Conservation (phyloP, 2,113 vertebrate species). For the Chaetodon trifascialis region DNA sequence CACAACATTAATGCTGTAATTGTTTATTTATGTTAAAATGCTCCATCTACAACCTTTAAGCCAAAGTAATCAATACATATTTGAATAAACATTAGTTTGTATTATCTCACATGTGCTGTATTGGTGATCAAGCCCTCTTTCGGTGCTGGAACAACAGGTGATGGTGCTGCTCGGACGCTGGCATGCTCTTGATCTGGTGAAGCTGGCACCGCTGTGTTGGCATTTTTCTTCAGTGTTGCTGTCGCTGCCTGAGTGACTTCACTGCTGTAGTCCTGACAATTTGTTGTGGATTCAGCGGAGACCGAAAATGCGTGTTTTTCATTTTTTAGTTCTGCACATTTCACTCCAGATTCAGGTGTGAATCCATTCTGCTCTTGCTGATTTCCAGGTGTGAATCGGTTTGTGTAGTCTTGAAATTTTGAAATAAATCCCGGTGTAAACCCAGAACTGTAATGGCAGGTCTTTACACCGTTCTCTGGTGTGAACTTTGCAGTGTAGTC, state of each 20-base stretch:
- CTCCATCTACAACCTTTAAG: neutral
- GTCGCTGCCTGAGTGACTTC: conserved; percentile 16
- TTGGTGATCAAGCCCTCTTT: conserved; percentile 6
- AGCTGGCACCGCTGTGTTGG: conserved; percentile 30
- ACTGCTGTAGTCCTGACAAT: neutral
- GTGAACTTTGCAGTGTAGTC: conserved; percentile 75
- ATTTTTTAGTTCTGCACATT: neutral
- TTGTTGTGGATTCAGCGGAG: conserved; percentile 5
- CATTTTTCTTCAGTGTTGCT: conserved; percentile 23
- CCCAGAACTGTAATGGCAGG: neutral
- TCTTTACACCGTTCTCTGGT: conserved; percentile 1
- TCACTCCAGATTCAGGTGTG: neutral
- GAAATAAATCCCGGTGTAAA: conserved; percentile 35
- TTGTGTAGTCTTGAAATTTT: conserved; percentile 28
- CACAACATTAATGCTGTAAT: too few relatives aligned
- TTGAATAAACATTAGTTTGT: neutral
- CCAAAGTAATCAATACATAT: neutral
- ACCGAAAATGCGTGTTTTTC: conserved; percentile 1
- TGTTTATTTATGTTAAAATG: too few relatives aligned
- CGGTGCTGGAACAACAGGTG: conserved; percentile 11
- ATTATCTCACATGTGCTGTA: conserved; percentile 46
- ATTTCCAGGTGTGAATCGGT: conserved; percentile 47
- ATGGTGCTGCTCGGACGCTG: neutral
- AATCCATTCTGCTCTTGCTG: conserved; percentile 15
- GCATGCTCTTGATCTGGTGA: conserved; percentile 20